These are phyloP conservation scores for Drymodes brunneopygia DNA, from an alignment of 2,113 vertebrate species.

Conservation along the genomic window DNA sequence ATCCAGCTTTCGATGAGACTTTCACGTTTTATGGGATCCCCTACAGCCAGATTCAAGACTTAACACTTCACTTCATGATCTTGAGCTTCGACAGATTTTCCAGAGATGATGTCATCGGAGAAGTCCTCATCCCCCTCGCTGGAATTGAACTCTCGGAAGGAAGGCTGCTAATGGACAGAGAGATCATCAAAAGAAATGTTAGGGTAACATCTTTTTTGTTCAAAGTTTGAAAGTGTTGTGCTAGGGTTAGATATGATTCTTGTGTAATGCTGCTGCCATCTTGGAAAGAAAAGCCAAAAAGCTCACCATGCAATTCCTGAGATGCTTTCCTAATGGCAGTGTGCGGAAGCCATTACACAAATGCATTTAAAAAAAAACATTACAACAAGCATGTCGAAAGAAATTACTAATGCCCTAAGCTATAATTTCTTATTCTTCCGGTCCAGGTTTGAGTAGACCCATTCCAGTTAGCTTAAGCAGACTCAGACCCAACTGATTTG, in stretches of 20 bases:
- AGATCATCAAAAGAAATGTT: conserved; percentile 93
- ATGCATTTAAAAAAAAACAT: neutral
- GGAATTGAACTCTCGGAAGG: conserved; percentile 88
- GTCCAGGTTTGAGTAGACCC: neutral
- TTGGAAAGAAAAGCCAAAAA: neutral
- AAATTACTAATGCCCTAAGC: neutral
- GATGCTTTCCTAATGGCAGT: neutral
- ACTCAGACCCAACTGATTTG: neutral
- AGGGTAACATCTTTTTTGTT: conserved; percentile 81
- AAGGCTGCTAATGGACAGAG: conserved; percentile 89
- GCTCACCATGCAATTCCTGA: neutral
- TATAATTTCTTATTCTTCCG: neutral
- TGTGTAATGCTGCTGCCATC: neutral
- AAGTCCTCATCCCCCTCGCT: conserved; percentile 88
- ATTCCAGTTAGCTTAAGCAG: neutral
- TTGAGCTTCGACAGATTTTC: conserved; percentile 98
- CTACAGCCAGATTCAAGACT: conserved; percentile 84
- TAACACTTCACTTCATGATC: conserved; percentile 91
- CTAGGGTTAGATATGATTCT: neutral
- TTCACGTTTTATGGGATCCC: conserved; percentile 97
- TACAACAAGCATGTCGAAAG: neutral
- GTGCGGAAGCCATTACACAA: neutral
- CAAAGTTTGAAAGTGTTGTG: neutral
- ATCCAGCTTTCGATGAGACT: conserved; percentile 96
- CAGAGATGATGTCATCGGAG: conserved; percentile 94